A percentile compares a stretch with the other conserved stretches of the same genome.
These are phyloP conservation scores for Scelioninae gen. 1 DNA, from an alignment of 2,888 invertebrate species.

Conservation along the genomic window DNA sequence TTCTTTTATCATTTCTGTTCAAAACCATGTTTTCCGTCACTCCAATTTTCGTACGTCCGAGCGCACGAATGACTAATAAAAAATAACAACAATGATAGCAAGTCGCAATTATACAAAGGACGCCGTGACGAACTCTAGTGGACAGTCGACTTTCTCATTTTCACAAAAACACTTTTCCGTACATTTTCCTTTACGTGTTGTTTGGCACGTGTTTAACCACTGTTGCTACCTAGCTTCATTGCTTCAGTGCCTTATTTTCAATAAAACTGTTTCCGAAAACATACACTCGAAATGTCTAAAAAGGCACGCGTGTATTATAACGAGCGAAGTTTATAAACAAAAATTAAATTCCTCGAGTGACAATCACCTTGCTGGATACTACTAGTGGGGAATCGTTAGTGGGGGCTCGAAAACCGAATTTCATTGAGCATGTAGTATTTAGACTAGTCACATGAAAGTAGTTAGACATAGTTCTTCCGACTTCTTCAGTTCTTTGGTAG, in stretches of 20 bases:
- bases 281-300: slow-evolving; percentile 24
- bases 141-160: slow-evolving; percentile 47
- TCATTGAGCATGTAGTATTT: slow-evolving; percentile 24
- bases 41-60: neutral
- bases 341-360: slow-evolving; percentile 59
- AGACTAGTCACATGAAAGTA: neutral
- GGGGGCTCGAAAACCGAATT: slow-evolving; percentile 25
- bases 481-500: too few species aligned
- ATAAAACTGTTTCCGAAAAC: neutral
- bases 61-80: neutral
- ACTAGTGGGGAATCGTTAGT: slow-evolving; percentile 26
- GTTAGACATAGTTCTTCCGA: too few species aligned
- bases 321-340: slow-evolving; percentile 50
- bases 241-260: neutral
- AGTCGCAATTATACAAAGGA: slow-evolving; percentile 13
- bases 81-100: neutral
- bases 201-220: neutral
- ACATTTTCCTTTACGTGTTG: slow-evolving; percentile 2
- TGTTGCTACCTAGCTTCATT: neutral
- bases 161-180: slow-evolving; percentile 30
- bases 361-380: slow-evolving; percentile 38
- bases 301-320: slow-evolving; percentile 38
- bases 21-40: slow-evolving; percentile 80
- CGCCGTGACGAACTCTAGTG: slow-evolving; percentile 27
- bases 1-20: slow-evolving; percentile 82